A percentile compares a stretch with the other conserved stretches of the same genome.
phyloP scores from a whole-genome alignment of 2,888 invertebrate species.

The Stenolophus ochropezus region DNA sequence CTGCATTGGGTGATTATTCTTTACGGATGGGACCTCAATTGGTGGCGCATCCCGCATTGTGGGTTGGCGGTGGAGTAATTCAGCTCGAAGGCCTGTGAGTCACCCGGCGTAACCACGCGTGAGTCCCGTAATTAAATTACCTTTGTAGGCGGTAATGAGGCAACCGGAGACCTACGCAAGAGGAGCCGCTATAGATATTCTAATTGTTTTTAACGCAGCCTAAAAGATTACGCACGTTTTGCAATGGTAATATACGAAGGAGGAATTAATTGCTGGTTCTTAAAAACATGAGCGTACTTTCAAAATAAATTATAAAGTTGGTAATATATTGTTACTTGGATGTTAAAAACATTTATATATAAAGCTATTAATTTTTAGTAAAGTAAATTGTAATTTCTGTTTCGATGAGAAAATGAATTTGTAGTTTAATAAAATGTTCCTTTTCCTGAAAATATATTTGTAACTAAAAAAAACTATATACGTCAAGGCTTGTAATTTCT shows the following conservation, averaged over 20 bases:
- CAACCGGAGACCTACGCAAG: conserved; percentile 12
- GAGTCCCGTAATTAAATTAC: conserved; percentile 55
- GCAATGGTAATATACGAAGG: not conserved
- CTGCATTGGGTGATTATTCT: not conserved
- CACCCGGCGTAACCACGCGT: conserved; percentile 51
- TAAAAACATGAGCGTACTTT: too few relatives aligned
- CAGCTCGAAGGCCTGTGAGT: conserved; percentile 1
- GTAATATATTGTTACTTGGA: too few relatives aligned
- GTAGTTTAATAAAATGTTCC: too few relatives aligned
- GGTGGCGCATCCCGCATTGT: not conserved
- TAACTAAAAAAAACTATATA: too few relatives aligned
- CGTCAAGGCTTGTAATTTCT: too few relatives aligned
- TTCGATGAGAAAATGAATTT: too few relatives aligned
- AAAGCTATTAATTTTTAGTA: too few relatives aligned
- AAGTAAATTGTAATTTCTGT: too few relatives aligned
- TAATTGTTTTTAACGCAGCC: not conserved
- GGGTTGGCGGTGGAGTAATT: not conserved
- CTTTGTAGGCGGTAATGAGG: conserved; percentile 54
- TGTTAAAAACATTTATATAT: too few relatives aligned
- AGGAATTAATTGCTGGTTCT: not conserved
- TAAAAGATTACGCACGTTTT: not conserved
- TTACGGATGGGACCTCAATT: not conserved
- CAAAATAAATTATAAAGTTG: too few relatives aligned
- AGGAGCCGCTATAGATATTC: not conserved
- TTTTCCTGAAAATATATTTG: too few relatives aligned